These are phyloP conservation scores for Bradypus variegatus DNA, from an alignment of 2,797 vertebrate species.

Conservation along the genomic window DNA sequence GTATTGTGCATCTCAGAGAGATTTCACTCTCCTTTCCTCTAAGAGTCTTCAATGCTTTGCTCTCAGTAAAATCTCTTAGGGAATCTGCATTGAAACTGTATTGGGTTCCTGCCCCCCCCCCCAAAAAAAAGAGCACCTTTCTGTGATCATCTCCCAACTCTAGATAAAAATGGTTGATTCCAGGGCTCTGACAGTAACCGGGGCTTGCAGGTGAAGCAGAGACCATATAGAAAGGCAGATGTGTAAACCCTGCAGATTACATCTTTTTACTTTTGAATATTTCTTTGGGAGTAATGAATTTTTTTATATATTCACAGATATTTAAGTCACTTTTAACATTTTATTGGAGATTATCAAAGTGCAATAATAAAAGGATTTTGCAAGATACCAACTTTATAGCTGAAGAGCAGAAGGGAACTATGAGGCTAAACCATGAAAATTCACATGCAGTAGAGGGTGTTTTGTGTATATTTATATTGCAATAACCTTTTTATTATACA, in stretches of 20 bases:
- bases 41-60: not conserved
- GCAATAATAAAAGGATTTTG: slow-evolving; percentile 10
- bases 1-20: not conserved
- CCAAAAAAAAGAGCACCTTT: slow-evolving; percentile 10
- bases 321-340: not conserved
- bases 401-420: not conserved
- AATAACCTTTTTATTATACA: not conserved
- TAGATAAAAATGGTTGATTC: not conserved
- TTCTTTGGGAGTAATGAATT: not conserved
- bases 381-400: not conserved
- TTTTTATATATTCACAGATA: not conserved
- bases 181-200: not conserved
- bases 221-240: not conserved
- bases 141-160: not conserved
- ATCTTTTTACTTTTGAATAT: not conserved
- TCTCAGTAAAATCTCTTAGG: not conserved
- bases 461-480: not conserved
- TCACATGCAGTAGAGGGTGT: not conserved
- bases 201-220: not conserved
- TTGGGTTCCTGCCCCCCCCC: not conserved
- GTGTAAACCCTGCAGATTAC: not conserved
- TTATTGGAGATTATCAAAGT: not conserved
- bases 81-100: not conserved
- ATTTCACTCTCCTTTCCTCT: not conserved
- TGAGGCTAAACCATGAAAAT: not conserved